Conservation (phyloP, 2,888 invertebrate species). For the Hypomecis punctinalis region DNA sequence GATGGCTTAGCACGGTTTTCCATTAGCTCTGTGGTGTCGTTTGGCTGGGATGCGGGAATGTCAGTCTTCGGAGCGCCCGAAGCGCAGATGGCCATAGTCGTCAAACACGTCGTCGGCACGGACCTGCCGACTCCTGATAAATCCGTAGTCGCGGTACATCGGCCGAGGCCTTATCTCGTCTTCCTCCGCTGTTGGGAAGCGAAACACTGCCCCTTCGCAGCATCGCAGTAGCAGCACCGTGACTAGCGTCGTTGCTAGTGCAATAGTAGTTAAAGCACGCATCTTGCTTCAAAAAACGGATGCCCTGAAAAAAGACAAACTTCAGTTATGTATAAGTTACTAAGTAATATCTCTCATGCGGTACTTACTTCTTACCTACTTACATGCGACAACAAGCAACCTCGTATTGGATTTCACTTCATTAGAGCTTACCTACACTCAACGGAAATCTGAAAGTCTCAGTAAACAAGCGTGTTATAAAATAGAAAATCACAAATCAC, state of each 20-base stretch:
- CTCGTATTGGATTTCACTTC: too few species aligned
- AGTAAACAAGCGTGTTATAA: too few species aligned
- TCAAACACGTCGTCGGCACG: slow-evolving; percentile 88
- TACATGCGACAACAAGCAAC: too few species aligned
- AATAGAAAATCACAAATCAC: too few species aligned
- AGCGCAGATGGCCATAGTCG: slow-evolving; percentile 91
- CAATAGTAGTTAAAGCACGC: slow-evolving; percentile 61
- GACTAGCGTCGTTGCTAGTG: slow-evolving; percentile 58
- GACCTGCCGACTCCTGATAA: slow-evolving; percentile 70
- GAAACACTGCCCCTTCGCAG: slow-evolving; percentile 63
- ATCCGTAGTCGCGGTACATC: slow-evolving; percentile 85
- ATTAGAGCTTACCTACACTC: too few species aligned
- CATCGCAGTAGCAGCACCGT: slow-evolving; percentile 56
- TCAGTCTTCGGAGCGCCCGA: slow-evolving; percentile 86
- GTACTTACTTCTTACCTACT: too few species aligned
- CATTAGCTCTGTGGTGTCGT: slow-evolving; percentile 45
- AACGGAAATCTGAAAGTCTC: too few species aligned
- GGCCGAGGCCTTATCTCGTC: slow-evolving; percentile 65
- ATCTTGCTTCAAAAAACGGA: slow-evolving; percentile 49
- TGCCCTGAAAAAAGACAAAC: slow-evolving; percentile 31
- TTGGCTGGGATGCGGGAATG: slow-evolving; percentile 48
- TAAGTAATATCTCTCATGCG: too few species aligned
- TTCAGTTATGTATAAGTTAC: too few species aligned
- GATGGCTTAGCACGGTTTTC: slow-evolving; percentile 43
- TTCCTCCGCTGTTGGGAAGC: slow-evolving; percentile 66